Evolutionary conservation across 2,113 vertebrate genomes (phyloP).

Genomic region (Burhinus oedicnemus): DNA sequence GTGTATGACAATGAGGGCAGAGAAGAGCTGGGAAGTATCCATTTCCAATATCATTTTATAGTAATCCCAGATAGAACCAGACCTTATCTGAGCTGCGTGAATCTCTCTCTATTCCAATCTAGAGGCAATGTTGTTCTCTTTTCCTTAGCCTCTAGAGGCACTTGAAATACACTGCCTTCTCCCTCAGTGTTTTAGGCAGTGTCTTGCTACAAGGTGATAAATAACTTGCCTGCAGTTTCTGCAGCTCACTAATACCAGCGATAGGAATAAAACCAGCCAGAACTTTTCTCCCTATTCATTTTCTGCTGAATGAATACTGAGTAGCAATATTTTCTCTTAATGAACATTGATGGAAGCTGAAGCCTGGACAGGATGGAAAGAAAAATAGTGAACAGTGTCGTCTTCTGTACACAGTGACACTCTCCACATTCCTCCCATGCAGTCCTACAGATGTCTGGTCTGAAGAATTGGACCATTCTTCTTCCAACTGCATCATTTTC

Average conservation of each 20-base stretch:
- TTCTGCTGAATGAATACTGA: background rate
- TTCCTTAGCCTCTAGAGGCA: background rate
- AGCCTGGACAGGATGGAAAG: background rate
- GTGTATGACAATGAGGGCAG: background rate
- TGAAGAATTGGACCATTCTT: background rate
- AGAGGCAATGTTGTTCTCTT: background rate
- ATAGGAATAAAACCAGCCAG: background rate
- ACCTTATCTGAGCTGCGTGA: background rate
- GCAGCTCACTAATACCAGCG: background rate
- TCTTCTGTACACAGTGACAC: background rate
- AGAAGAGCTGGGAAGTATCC: background rate
- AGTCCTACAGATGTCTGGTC: background rate
- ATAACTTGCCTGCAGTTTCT: background rate
- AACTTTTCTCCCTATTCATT: background rate
- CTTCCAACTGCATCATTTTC: background rate
- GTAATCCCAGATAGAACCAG: background rate
- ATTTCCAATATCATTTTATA: background rate
- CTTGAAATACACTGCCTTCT: background rate
- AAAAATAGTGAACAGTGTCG: background rate
- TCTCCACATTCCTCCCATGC: background rate
- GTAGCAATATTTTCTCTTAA: slow-evolving; percentile 8
- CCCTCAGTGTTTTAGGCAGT: background rate
- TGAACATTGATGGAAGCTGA: background rate
- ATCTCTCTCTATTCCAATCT: background rate
- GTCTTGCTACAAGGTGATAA: slow-evolving; percentile 20